Evolutionary conservation across 2,797 vertebrate species (phyloP).

Genomic region (Smutsia gigantea): DNA sequence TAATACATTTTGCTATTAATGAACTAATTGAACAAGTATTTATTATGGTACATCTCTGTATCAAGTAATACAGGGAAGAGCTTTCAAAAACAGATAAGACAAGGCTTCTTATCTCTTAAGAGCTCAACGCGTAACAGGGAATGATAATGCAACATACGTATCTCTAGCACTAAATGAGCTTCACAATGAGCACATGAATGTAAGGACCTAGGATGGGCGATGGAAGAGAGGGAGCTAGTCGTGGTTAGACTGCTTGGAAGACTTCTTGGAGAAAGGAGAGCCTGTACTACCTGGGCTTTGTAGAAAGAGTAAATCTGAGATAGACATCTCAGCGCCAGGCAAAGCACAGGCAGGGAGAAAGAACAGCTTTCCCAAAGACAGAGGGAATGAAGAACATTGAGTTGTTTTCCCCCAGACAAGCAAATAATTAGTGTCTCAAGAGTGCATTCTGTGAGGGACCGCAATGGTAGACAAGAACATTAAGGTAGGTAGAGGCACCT

Average conservation of each 20-base stretch:
- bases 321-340: background rate
- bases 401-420: background rate
- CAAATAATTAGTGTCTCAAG: background rate
- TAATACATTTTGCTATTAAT: background rate
- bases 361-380: background rate
- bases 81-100: background rate
- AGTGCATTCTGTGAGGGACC: background rate
- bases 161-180: background rate
- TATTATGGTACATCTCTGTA: background rate
- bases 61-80: background rate
- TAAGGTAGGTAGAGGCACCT: background rate
- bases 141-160: accelerated
- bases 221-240: background rate
- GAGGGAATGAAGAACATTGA: background rate
- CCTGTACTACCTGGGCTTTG: background rate
- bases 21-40: background rate
- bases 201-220: background rate
- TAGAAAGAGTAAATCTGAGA: background rate
- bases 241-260: background rate
- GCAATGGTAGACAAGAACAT: background rate
- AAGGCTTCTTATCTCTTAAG: background rate
- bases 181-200: background rate
- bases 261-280: background rate
- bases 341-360: background rate
- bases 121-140: background rate